phyloP scores from a whole-genome alignment of 1,140 invertebrate species.

The Planococcus citri region DNA sequence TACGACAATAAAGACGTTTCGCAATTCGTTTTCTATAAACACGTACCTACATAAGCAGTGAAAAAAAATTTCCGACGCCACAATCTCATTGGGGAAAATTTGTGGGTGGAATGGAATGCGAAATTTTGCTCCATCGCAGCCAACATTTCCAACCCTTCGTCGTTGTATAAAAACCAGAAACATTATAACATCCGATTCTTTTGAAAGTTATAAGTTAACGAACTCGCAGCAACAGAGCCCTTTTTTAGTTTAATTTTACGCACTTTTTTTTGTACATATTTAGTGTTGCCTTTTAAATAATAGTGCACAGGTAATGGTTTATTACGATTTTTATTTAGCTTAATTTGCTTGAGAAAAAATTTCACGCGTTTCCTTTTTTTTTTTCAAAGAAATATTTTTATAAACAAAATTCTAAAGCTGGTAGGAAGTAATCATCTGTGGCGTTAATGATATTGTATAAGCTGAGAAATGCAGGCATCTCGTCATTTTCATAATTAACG shows the following conservation, averaged over 20 bases:
- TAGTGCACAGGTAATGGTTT: no score
- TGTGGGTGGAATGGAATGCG: background rate
- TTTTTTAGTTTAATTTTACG: background rate
- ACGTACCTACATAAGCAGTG: background rate
- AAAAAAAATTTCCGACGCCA: background rate
- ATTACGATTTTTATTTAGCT: no score
- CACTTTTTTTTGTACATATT: background rate
- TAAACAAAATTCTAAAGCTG: no score
- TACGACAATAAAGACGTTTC: background rate
- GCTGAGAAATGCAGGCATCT: background rate
- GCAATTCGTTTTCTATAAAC: background rate
- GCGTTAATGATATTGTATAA: background rate
- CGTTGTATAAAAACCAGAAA: background rate
- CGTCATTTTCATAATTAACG: background rate
- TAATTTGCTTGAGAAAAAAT: no score
- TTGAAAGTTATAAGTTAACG: background rate
- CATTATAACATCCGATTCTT: background rate
- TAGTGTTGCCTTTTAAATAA: no score
- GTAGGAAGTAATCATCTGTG: background rate
- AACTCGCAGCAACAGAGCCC: background rate
- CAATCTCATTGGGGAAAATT: background rate
- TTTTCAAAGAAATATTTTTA: no score
- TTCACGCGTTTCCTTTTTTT: no score
- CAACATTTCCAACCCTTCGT: background rate
- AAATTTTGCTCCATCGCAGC: background rate